Evolutionary conservation across 2,797 vertebrate genomes (phyloP), one percentile per base, ranked within the genome.

Genomic region (Amblyraja radiata): DNA sequence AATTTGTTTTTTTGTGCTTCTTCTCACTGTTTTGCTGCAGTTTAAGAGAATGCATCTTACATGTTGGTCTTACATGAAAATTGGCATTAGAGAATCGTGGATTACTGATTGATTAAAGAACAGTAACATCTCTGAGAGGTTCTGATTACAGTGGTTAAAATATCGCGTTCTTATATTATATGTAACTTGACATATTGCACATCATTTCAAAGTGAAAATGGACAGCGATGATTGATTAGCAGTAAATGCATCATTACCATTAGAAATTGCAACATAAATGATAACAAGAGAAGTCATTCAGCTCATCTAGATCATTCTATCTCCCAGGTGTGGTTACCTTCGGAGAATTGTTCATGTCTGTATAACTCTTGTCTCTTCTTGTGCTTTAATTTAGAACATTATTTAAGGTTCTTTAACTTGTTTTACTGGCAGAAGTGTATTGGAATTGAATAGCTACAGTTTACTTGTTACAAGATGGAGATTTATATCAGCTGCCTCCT

Each of bases 101-200:
- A 36, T 88, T 68, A 88, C 68, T 88, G 84, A 88, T 16, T 88
- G 84, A 54, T 88, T 88, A 88, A 88, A 88, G 84, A 86, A 83
- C 23, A 32, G 83, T 32, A 61, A 65, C 63, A 28, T 86, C 25
- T 32, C 63, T 88, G 84, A 88, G 16, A 63, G 61, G 16, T 7
- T 88, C 61, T 32, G 32, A 88, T 88, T 88, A 68, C n/a, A 68
- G 63, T 36, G 63, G 84, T 68, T 68, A 68, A 65, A 21, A 68
- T 88, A 14, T 68, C 36, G 16, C 18, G 61, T 63, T 18, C n/a
- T 86, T 54, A 11, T 68, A 11, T 68, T 84, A 32, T 68, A 32
- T 21, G 84, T 88, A 36, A 63, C 63, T 68, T 36, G 63, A 36
- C 63, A 65, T 88, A n/a, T 88, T 32, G 84, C n/a, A 65, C 61